These are phyloP conservation scores for Gymnosoma rotundatum DNA, from an alignment of 2,888 invertebrate species.

Conservation along the genomic window DNA sequence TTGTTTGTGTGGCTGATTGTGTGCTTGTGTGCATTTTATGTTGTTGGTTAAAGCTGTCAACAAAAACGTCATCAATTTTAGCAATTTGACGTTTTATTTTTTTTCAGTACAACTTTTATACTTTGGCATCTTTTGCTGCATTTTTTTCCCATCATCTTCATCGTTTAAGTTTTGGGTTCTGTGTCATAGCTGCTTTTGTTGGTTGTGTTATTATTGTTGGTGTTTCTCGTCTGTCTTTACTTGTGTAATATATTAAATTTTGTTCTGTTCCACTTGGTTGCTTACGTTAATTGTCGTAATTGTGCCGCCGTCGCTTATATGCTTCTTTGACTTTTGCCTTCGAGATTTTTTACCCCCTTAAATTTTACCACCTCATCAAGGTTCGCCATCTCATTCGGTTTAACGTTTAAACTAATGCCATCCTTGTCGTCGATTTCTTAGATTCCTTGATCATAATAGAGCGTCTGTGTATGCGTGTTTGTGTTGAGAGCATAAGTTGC, in stretches of 20 bases:
- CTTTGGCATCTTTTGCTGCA: constrained; percentile 27
- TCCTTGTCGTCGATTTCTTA: constrained; percentile 36
- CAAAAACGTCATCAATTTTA: constrained; percentile 80
- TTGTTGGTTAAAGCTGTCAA: constrained; percentile 76
- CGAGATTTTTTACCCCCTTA: constrained; percentile 29
- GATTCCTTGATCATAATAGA: neutral
- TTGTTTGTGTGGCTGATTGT: neutral
- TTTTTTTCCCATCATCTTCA: constrained; percentile 10
- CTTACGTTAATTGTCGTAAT: constrained; percentile 80
- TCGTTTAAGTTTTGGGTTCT: constrained; percentile 24
- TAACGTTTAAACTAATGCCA: constrained; percentile 10
- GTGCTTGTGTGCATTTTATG: constrained; percentile 26
- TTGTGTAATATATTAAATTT: constrained; percentile 64
- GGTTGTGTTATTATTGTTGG: constrained; percentile 16
- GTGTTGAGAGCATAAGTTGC: constrained; percentile 48
- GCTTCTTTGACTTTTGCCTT: constrained; percentile 69
- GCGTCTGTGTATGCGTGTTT: neutral
- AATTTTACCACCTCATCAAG: constrained; percentile 1
- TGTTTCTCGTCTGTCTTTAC: constrained; percentile 33
- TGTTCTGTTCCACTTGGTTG: constrained; percentile 78
- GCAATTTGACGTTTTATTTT: constrained; percentile 76
- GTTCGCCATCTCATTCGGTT: constrained; percentile 1
- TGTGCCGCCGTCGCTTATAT: constrained; percentile 73
- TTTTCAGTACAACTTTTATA: neutral
- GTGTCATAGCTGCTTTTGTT: constrained; percentile 13